Conservation (phyloP, 2,113 vertebrate genomes). For the Vidua chalybeata region DNA sequence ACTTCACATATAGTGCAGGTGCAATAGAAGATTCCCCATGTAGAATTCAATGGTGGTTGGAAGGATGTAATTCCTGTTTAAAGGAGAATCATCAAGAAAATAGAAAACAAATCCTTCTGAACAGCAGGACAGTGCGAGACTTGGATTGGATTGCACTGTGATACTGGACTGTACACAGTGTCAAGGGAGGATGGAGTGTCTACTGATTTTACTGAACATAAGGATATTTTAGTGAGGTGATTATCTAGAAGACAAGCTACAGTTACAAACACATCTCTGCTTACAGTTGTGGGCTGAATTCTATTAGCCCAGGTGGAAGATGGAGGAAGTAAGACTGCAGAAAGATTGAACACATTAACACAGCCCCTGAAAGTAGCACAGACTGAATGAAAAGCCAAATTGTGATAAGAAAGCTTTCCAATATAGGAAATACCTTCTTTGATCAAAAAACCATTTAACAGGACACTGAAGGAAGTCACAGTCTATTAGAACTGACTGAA, state of each 20-base stretch:
- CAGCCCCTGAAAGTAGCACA: background rate
- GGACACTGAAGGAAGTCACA: background rate
- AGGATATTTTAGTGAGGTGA: background rate
- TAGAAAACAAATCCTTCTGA: background rate
- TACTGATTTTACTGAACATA: background rate
- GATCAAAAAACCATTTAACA: rapidly evolving
- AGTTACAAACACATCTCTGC: background rate
- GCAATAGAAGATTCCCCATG: background rate
- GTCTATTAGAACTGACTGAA: background rate
- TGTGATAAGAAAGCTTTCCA: background rate
- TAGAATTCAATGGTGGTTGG: background rate
- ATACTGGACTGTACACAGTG: background rate
- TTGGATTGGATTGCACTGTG: background rate
- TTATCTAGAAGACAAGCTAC: background rate
- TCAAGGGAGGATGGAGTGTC: background rate
- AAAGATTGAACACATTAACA: background rate
- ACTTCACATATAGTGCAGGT: background rate
- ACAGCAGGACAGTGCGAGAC: background rate
- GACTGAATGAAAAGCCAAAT: background rate
- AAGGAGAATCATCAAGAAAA: background rate
- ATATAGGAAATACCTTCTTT: background rate
- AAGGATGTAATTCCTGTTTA: background rate
- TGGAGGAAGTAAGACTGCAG: background rate
- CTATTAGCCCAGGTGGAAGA: background rate
- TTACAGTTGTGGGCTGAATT: background rate